Conservation (phyloP, 1,140 invertebrate genomes). For the Cydia splendana region DNA sequence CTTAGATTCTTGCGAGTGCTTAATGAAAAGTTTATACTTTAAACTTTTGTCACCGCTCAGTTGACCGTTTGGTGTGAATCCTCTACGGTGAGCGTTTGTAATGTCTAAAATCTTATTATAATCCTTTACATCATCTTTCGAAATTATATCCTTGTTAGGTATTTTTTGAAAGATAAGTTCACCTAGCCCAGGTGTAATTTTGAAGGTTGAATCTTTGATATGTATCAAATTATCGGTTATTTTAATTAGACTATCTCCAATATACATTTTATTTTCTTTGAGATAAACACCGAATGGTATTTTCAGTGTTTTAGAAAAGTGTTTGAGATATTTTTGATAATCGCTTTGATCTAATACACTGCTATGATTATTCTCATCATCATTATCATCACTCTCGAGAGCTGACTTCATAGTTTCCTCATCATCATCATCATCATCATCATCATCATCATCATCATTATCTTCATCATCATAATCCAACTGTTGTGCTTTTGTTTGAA, state of each 20-base stretch:
- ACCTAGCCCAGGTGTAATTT: background rate
- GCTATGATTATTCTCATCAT: background rate
- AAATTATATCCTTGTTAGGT: background rate
- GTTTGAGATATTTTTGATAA: too few relatives aligned
- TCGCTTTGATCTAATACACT: background rate
- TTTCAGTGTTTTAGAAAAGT: background rate
- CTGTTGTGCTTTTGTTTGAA: too few relatives aligned
- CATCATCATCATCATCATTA: background rate
- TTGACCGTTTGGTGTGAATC: background rate
- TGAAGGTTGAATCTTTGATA: background rate
- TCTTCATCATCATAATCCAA: too few relatives aligned
- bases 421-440: too few relatives aligned
- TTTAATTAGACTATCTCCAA: background rate
- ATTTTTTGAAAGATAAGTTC: slow-evolving; percentile 3
- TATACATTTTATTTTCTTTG: background rate
- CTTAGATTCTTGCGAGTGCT: background rate
- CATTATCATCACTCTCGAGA: background rate
- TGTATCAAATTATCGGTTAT: background rate
- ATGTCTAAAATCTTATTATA: background rate
- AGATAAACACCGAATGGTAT: slow-evolving; percentile 5
- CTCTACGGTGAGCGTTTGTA: background rate
- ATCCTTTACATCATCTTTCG: background rate
- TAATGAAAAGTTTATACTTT: background rate
- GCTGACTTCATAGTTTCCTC: background rate
- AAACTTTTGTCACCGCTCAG: background rate